phyloP scores from a whole-genome alignment of 2,888 invertebrate species.

The Kuschelorhynchus macadamiae region DNA sequence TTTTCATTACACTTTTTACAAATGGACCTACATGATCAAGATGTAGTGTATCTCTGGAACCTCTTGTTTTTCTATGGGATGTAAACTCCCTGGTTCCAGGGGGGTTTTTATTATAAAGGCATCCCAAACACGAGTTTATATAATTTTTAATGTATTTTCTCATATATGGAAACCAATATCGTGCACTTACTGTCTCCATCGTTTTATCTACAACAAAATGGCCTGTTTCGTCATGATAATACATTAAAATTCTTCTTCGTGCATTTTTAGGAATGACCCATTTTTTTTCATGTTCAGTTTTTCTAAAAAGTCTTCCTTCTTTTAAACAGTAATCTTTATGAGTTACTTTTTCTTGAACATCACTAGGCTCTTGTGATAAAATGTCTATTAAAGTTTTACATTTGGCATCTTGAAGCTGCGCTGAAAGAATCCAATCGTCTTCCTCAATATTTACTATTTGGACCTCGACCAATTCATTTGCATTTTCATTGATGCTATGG shows the following conservation, averaged over 20 bases:
- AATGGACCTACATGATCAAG: constrained; percentile 52
- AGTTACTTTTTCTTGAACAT: constrained; percentile 28
- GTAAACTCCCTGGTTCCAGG: constrained; percentile 47
- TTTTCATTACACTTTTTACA: constrained; percentile 23
- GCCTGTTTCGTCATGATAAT: constrained; percentile 56
- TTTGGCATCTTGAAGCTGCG: constrained; percentile 48
- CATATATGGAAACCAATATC: constrained; percentile 57
- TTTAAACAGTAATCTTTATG: constrained; percentile 50
- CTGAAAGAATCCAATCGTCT: constrained; percentile 52
- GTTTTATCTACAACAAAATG: constrained; percentile 57
- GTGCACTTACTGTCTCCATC: constrained; percentile 49
- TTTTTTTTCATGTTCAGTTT: constrained; percentile 30
- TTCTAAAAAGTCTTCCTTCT: constrained; percentile 45
- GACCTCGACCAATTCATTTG: constrained; percentile 7
- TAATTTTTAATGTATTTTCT: constrained; percentile 52
- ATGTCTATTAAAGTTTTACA: constrained; percentile 45
- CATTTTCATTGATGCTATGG: constrained; percentile 42
- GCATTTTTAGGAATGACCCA: constrained; percentile 48
- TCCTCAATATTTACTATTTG: constrained; percentile 36
- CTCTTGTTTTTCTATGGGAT: constrained; percentile 47
- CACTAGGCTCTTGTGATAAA: constrained; percentile 27
- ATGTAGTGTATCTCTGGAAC: constrained; percentile 56
- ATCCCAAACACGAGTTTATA: constrained; percentile 57
- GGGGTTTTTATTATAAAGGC: constrained; percentile 59
- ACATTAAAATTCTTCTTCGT: constrained; percentile 51